A percentile compares a stretch with the other conserved stretches of the same genome.
Conservation (phyloP, 2,797 vertebrate species). For the Diplodus sargus region DNA sequence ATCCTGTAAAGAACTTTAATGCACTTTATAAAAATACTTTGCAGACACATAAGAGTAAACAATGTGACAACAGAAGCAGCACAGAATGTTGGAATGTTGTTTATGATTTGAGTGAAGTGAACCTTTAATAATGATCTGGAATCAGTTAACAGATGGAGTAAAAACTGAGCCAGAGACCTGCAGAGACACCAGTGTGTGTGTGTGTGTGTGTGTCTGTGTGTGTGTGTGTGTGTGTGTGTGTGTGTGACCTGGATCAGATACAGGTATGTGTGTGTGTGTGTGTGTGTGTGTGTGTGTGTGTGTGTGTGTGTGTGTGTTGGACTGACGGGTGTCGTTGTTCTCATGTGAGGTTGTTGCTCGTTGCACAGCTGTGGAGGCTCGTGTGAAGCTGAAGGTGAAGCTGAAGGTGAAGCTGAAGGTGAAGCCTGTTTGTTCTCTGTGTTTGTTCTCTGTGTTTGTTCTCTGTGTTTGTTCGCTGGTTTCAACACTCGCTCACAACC, state of each 20-base stretch:
- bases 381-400: background rate
- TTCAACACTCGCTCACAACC: too few relatives aligned
- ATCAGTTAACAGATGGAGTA: conserved; percentile 47
- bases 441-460: too few relatives aligned
- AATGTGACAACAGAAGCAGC: background rate
- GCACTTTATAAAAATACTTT: too few relatives aligned
- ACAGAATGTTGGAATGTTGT: background rate
- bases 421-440: too few relatives aligned
- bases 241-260: conserved; percentile 35
- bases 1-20: too few relatives aligned
- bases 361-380: background rate
- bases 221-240: background rate
- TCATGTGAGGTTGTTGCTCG: background rate
- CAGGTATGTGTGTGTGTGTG: conserved; percentile 16
- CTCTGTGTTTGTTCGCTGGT: too few relatives aligned
- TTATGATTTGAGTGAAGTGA: conserved; percentile 12
- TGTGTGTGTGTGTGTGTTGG: too few relatives aligned
- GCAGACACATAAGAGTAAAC: too few relatives aligned
- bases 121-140: conserved; percentile 25
- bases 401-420: too few relatives aligned
- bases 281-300: background rate
- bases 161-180: conserved; percentile 40
- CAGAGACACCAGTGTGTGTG: conserved; percentile 16
- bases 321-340: too few relatives aligned
- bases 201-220: conserved; percentile 3